Evolutionary conservation across 2,113 vertebrate genomes (phyloP).

Genomic region (Perca schrenkii): DNA sequence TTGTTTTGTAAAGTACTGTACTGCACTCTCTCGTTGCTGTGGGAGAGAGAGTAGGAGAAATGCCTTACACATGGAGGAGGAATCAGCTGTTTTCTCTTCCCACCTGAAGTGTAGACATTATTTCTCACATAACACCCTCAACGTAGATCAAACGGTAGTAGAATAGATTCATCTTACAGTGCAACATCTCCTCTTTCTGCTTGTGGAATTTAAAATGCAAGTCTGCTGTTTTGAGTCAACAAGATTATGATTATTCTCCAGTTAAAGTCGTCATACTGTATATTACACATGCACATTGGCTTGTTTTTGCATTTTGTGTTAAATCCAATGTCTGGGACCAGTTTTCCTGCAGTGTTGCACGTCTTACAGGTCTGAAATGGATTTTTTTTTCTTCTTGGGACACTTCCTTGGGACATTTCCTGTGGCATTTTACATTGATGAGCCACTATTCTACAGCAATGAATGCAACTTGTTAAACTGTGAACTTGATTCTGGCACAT

Average conservation of each 20-base stretch:
- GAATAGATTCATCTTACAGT: constrained; percentile 3
- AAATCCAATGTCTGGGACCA: constrained; percentile 58
- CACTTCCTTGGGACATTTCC: constrained; percentile 19
- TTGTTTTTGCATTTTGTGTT: constrained; percentile 59
- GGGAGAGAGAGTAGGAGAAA: constrained; percentile 15
- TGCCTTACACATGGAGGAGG: constrained; percentile 39
- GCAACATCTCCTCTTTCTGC: constrained; percentile 7
- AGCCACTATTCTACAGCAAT: constrained; percentile 52
- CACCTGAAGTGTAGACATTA: not conserved
- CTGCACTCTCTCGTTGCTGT: constrained; percentile 9
- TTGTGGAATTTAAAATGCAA: constrained; percentile 22
- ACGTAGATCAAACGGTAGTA: not conserved
- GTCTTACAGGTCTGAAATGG: constrained; percentile 24
- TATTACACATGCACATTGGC: constrained; percentile 1
- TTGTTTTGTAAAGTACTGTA: constrained; percentile 65
- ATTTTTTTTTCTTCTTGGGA: not conserved
- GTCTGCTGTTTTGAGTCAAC: not conserved
- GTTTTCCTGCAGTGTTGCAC: constrained; percentile 46
- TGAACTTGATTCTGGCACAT: constrained; percentile 44
- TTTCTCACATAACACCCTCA: constrained; percentile 15
- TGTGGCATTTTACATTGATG: constrained; percentile 47
- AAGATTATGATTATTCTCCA: not conserved
- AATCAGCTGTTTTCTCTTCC: not conserved
- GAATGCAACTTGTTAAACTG: constrained; percentile 58
- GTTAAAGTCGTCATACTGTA: not conserved